Conservation (phyloP, 2,113 vertebrate species). For the Pygoscelis adeliae region DNA sequence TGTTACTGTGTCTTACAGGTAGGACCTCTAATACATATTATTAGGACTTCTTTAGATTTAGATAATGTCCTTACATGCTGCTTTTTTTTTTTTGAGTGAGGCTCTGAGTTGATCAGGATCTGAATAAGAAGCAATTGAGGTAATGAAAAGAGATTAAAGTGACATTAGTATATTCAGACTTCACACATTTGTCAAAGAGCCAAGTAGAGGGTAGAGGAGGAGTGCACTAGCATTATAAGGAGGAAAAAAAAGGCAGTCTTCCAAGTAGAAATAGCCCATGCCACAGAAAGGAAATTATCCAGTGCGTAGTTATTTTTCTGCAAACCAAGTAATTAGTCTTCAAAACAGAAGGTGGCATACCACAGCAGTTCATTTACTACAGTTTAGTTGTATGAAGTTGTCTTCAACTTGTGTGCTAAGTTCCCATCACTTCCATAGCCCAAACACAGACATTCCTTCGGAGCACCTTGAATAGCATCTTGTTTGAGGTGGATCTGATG, state of each 20-base stretch:
- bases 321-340: background rate
- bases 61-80: background rate
- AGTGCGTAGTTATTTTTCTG: background rate
- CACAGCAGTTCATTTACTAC: background rate
- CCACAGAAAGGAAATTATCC: background rate
- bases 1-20: constrained; percentile 1
- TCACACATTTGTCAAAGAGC: background rate
- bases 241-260: background rate
- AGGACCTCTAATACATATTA: background rate
- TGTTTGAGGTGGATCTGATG: background rate
- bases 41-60: background rate
- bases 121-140: background rate
- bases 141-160: background rate
- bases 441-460: background rate
- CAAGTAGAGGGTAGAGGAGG: background rate
- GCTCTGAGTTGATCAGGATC: background rate
- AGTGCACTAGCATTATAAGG: background rate
- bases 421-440: background rate
- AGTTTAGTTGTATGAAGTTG: background rate
- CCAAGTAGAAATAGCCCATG: background rate
- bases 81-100: background rate
- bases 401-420: background rate
- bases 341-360: background rate
- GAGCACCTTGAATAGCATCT: background rate
- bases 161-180: background rate